Conservation (phyloP, 2,797 vertebrate genomes). For the Enteromius viviparus region DNA sequence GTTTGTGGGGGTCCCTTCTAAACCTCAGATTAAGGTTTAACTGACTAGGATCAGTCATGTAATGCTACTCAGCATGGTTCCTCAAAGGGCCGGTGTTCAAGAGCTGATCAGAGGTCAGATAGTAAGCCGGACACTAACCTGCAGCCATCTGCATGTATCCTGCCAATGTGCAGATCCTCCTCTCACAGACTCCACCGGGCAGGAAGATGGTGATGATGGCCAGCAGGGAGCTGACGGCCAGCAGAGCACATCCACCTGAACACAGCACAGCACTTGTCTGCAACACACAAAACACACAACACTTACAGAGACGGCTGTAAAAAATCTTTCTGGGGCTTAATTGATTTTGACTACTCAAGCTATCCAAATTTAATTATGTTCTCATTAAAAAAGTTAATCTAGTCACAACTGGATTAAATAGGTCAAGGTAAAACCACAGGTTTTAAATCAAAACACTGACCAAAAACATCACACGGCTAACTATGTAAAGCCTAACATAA, state of each 20-base stretch:
- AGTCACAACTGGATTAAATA: background rate
- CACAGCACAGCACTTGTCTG: slow-evolving; percentile 93
- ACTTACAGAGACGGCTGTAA: background rate
- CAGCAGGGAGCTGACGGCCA: slow-evolving; percentile 89
- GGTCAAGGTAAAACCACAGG: background rate
- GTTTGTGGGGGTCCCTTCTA: background rate
- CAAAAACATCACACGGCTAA: background rate
- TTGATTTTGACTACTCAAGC: background rate
- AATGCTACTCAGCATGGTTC: background rate
- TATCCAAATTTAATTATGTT: background rate
- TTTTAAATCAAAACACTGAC: background rate
- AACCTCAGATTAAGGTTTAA: background rate
- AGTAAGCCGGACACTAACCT: slow-evolving; percentile 74
- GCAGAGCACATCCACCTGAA: slow-evolving; percentile 86
- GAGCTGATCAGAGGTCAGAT: slow-evolving; percentile 23
- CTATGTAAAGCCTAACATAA: background rate
- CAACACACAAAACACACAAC: slow-evolving; percentile 56
- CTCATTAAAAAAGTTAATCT: background rate
- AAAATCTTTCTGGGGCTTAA: background rate
- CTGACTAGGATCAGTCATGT: slow-evolving; percentile 8
- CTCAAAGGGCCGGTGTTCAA: background rate
- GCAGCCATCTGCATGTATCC: slow-evolving; percentile 94
- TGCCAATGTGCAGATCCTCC: slow-evolving; percentile 88
- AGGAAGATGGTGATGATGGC: slow-evolving; percentile 90
- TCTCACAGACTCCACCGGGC: slow-evolving; percentile 87